Base-by-base conservation (phyloP, 2,113 vertebrate species). In the Fregetta grallaria region DNA sequence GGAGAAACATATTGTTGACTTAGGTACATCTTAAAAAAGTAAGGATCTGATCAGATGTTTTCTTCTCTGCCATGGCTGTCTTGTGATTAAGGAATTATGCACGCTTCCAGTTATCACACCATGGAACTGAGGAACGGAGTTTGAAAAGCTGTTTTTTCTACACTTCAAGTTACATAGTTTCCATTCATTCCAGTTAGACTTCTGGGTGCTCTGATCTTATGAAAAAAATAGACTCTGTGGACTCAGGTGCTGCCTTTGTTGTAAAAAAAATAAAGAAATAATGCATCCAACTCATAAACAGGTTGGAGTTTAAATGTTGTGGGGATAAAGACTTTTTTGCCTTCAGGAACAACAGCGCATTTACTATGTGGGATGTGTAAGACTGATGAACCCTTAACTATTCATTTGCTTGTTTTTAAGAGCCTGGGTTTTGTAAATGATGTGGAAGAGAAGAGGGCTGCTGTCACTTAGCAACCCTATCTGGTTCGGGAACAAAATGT, bases 401-500 rank as follows among this genome's bases (percentile, higher is more conserved):
- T 68, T 94, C 61, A 81, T 94, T 88, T 88, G 27, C 63, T 95
- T 92, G 66, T 74, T 95, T 95, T 93, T 49, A 95, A 94, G 78
- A 93, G 66, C 76, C 49, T 50, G 20, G 16, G 34, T 83, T 95
- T 96, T 88, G 61, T 95, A 97, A 96, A 82, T 86, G 62, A 90
- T 94, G 86, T 95, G 80, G 62, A 91, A 94, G 80, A 72, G 72
- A 96, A 80, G 79, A 93, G 36, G 32, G 81, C 88, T 94, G 75
- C 89, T 97, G 96, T 97, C 96, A 97, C 97, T 97, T 97, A 97
- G 97, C 94, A 97, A 97, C 94, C 93, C 59, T 95, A 3, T 94
- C 87, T 95, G 82, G 34, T 95, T 95, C 20, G 2, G 91, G 96
- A 95, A 97, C 96, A 96, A 93, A 96, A 95, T 95, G 97, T 97